Percentiles rank a stretch among this genome's conserved stretches.
phyloP scores from a whole-genome alignment of 1,140 invertebrate species.

The Bicyclus anynana region DNA sequence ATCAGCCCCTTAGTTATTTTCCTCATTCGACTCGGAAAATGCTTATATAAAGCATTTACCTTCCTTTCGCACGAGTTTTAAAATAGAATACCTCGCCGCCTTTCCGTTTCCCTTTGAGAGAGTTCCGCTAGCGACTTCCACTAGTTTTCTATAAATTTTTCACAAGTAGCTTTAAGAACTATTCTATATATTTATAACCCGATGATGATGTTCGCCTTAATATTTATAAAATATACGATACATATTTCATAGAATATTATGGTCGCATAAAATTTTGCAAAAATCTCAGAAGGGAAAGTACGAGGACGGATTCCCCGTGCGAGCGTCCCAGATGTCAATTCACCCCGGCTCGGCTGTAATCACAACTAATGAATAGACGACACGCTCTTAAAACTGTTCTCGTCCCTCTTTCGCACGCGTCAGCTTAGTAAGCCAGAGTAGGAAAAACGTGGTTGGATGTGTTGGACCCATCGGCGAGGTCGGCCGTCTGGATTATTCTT shows the following conservation, averaged over 20 bases:
- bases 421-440: slow-evolving; percentile 38
- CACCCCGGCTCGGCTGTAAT: slow-evolving; percentile 58
- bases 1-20: slow-evolving; percentile 36
- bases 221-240: not conserved
- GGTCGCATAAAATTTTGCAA: slow-evolving; percentile 61
- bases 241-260: slow-evolving; percentile 49
- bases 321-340: slow-evolving; percentile 68
- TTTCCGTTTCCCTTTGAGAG: not conserved
- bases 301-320: slow-evolving; percentile 41
- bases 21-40: slow-evolving; percentile 27
- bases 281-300: slow-evolving; percentile 63
- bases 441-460: slow-evolving; percentile 37
- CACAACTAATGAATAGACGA: slow-evolving; percentile 73
- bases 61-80: slow-evolving; percentile 19
- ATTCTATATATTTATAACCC: not conserved
- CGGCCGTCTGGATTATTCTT: slow-evolving; percentile 65
- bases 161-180: not conserved
- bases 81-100: not conserved
- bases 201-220: not conserved
- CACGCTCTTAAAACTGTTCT: slow-evolving; percentile 48
- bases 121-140: not conserved
- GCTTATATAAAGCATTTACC: slow-evolving; percentile 28
- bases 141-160: not conserved
- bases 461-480: slow-evolving; percentile 51
- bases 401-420: slow-evolving; percentile 48